Percentiles rank a stretch among this genome's conserved stretches.
These are phyloP conservation scores for Mesochorus sp. DNA, from an alignment of 2,888 invertebrate genomes.

Conservation along the genomic window DNA sequence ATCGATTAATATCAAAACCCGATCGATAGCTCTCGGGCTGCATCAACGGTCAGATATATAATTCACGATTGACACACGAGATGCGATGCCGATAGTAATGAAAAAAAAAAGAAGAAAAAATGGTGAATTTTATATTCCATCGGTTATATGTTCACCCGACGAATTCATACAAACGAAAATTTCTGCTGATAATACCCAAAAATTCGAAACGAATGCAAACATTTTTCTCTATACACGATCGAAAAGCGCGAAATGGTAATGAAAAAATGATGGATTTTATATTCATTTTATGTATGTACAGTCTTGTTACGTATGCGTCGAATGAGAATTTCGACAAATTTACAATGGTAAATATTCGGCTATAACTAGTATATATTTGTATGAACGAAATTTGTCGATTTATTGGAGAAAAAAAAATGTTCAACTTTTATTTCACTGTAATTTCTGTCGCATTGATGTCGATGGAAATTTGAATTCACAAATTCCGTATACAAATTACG, in stretches of 20 bases:
- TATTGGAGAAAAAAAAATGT: neutral
- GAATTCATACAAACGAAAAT: neutral
- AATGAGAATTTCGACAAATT: constrained; percentile 10
- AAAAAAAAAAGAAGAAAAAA: too few species aligned
- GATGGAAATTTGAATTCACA: neutral
- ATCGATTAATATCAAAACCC: too few species aligned
- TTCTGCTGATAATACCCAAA: constrained; percentile 19
- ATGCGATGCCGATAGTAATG: neutral
- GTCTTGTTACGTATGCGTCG: constrained; percentile 18
- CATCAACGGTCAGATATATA: neutral
- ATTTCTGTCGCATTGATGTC: too few species aligned
- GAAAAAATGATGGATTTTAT: constrained; percentile 24
- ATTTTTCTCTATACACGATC: too few species aligned
- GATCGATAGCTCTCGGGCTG: too few species aligned
- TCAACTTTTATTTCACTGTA: too few species aligned
- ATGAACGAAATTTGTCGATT: constrained; percentile 1
- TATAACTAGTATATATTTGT: neutral
- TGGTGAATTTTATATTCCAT: constrained; percentile 41
- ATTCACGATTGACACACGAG: neutral
- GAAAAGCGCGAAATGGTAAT: constrained; percentile 2
- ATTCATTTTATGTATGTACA: neutral
- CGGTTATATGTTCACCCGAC: constrained; percentile 1
- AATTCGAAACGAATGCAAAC: neutral
- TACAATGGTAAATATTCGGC: constrained; percentile 1
- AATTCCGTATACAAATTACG: too few species aligned